These are phyloP conservation scores for Gasteruption jaculator DNA, from an alignment of 2,888 invertebrate genomes.

Conservation along the genomic window DNA sequence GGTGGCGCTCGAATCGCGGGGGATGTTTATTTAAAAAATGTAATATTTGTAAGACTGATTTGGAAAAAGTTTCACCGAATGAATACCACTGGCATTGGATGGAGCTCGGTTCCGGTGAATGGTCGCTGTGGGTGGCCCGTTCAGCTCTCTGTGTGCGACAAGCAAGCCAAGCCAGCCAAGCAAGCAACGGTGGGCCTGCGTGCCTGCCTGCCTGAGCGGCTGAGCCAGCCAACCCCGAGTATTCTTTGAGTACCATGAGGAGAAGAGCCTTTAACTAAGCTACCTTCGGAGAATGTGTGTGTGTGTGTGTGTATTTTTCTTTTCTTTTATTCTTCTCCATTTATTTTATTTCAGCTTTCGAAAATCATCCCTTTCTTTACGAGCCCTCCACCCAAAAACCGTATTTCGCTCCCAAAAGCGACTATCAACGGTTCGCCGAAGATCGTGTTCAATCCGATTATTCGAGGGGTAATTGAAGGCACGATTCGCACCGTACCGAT, in stretches of 20 bases:
- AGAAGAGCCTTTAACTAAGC: conserved; percentile 25
- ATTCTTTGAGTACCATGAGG: background rate
- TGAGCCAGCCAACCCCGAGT: too few relatives aligned
- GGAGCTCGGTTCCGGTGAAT: conserved; percentile 52
- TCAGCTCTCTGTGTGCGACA: conserved; percentile 55
- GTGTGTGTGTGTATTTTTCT: too few relatives aligned
- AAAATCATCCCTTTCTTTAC: too few relatives aligned
- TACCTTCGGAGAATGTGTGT: conserved; percentile 27
- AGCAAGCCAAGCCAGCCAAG: conserved; percentile 55
- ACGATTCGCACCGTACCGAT: too few relatives aligned
- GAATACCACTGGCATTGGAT: conserved; percentile 45
- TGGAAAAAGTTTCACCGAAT: conserved; percentile 25
- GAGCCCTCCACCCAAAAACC: too few relatives aligned
- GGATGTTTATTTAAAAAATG: background rate
- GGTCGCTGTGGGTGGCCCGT: conserved; percentile 52
- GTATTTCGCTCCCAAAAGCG: too few relatives aligned
- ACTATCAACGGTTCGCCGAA: too few relatives aligned
- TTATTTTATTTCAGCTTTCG: too few relatives aligned
- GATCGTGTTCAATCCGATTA: too few relatives aligned
- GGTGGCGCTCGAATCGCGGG: too few relatives aligned
- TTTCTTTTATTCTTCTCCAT: too few relatives aligned
- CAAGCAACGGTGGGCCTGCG: conserved; percentile 57
- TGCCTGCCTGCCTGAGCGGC: conserved; percentile 33
- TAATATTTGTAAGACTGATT: conserved; percentile 3
- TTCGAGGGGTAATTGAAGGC: too few relatives aligned